A percentile compares a stretch with the other conserved stretches of the same genome.
These are phyloP conservation scores for Dryococelus australis DNA, from an alignment of 2,888 invertebrate species.

Conservation along the genomic window DNA sequence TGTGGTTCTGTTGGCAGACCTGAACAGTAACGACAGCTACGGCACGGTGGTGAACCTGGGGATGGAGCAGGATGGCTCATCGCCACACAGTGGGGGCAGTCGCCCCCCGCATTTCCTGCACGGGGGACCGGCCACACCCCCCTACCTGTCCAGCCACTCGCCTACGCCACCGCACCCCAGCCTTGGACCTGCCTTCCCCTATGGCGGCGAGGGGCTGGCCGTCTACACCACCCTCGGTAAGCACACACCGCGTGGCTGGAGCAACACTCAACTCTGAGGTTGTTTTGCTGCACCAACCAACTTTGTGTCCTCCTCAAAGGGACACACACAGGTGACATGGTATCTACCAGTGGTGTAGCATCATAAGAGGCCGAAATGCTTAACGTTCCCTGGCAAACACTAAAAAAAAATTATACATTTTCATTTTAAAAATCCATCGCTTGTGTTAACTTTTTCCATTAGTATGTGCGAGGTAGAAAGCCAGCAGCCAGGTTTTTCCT, in stretches of 20 bases:
- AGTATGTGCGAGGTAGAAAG: too few relatives aligned
- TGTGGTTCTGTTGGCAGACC: slow-evolving; percentile 64
- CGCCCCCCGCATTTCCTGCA: slow-evolving; percentile 69
- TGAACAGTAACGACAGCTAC: slow-evolving; percentile 87
- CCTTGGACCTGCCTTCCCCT: slow-evolving; percentile 70
- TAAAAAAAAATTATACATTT: too few relatives aligned
- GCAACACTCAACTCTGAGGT: too few relatives aligned
- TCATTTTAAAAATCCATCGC: too few relatives aligned
- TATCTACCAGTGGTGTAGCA: too few relatives aligned
- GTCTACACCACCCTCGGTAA: slow-evolving; percentile 85
- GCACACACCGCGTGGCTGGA: slow-evolving; percentile 41
- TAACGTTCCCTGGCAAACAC: too few relatives aligned
- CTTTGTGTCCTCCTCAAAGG: too few relatives aligned
- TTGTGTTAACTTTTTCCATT: too few relatives aligned
- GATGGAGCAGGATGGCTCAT: slow-evolving; percentile 76
- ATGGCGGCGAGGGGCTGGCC: slow-evolving; percentile 79
- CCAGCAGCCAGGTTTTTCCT: too few relatives aligned
- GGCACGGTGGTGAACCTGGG: slow-evolving; percentile 84
- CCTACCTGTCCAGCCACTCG: slow-evolving; percentile 68
- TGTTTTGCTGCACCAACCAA: too few relatives aligned
- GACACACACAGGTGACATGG: too few relatives aligned
- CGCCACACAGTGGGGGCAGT: slow-evolving; percentile 69
- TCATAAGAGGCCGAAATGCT: too few relatives aligned
- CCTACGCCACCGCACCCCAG: slow-evolving; percentile 61
- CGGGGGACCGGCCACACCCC: slow-evolving; percentile 73